Evolutionary conservation across 2,797 vertebrate species (phyloP).

Genomic region (Mico argentatus): DNA sequence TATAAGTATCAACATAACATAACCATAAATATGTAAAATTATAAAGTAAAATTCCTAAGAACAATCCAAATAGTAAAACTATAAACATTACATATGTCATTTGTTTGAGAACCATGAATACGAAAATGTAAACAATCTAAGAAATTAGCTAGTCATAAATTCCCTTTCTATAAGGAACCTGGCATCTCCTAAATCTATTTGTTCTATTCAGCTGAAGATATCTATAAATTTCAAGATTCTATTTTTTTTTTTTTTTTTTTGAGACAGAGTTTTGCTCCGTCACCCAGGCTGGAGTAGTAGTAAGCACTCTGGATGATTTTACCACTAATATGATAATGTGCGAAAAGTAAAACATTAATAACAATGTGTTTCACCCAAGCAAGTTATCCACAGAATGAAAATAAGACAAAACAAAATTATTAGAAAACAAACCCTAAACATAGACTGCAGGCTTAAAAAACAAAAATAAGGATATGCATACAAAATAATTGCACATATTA

Average conservation of each 20-base stretch:
- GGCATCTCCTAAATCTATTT: neutral
- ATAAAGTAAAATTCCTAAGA: neutral
- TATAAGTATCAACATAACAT: neutral
- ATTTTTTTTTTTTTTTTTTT: neutral
- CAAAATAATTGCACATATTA: neutral
- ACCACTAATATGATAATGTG: neutral
- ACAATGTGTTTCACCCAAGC: neutral
- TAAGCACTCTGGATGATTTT: neutral
- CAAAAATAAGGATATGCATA: neutral
- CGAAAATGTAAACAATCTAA: neutral
- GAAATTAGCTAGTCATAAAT: neutral
- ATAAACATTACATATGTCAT: neutral
- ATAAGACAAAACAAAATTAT: neutral
- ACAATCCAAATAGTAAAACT: neutral
- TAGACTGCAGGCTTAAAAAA: neutral
- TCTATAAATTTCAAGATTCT: neutral
- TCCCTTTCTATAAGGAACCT: neutral
- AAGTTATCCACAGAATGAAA: neutral
- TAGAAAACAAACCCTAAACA: neutral
- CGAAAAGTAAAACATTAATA: neutral
- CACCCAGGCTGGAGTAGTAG: neutral
- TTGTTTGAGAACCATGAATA: neutral
- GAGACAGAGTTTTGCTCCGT: no score
- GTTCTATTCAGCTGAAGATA: neutral
- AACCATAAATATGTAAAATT: neutral